A percentile compares a stretch with the other conserved stretches of the same genome.
Evolutionary conservation across 2,113 vertebrate genomes (phyloP).

Genomic region (Oceanodroma tethys): DNA sequence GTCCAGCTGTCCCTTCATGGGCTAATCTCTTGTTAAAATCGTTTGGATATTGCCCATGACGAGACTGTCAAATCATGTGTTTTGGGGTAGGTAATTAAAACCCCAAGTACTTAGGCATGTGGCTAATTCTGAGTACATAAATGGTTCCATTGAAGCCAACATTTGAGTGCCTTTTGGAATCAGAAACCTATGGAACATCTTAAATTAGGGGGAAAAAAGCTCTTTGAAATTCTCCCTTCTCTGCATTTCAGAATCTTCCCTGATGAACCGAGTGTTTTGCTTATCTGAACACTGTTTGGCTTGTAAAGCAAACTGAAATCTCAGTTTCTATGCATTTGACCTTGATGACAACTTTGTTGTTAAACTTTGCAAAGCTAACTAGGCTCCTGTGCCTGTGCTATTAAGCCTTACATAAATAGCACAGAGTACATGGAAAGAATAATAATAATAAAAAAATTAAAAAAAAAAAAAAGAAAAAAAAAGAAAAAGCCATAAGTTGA

Average conservation of each 20-base stretch:
- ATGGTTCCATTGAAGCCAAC: background rate
- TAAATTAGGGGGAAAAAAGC: background rate
- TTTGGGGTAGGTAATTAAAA: background rate
- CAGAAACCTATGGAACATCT: background rate
- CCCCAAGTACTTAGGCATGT: background rate
- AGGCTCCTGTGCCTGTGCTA: background rate
- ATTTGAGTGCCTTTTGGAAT: background rate
- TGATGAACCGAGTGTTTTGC: background rate
- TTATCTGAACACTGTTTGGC: background rate
- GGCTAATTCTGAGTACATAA: background rate
- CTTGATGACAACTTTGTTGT: slow-evolving; percentile 55
- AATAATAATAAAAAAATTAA: background rate
- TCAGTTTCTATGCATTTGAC: slow-evolving; percentile 42
- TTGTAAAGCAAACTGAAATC: slow-evolving; percentile 23
- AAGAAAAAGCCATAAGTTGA: background rate
- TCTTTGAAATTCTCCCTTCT: background rate
- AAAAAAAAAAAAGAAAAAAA: background rate
- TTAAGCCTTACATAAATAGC: slow-evolving; percentile 31
- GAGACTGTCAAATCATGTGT: background rate
- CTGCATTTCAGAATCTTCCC: background rate
- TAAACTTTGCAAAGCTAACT: slow-evolving; percentile 41
- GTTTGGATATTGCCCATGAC: background rate
- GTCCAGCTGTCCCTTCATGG: background rate
- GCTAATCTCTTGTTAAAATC: background rate
- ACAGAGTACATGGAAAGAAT: background rate